Evolutionary conservation across 2,797 vertebrate genomes (phyloP), one percentile per base, ranked within the genome.

Genomic region (Chaetophractus vellerosus): DNA sequence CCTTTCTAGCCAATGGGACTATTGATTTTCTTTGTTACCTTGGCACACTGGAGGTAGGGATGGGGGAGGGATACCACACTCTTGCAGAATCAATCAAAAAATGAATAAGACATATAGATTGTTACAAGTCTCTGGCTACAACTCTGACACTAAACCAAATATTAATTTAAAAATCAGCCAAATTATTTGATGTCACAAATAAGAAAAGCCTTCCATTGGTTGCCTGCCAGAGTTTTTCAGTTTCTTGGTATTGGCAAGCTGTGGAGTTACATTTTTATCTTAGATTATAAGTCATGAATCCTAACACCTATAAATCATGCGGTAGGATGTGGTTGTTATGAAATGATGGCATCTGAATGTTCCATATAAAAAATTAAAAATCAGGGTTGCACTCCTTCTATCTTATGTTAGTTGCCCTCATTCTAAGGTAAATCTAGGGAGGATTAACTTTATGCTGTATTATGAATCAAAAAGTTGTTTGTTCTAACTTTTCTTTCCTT

Each of bases 11-110:
- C 31, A 66, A 6, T 52, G 66, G 64, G 33, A 26, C 76, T 55
- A 84, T 38, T 88, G 88, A 72, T 88, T 95, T 75, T 91, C 64
- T 87, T 82, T 91, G 80, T 96, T 41, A 88, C 64, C 57, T 18
- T n/a, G 36, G 66, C 41, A 41, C 59, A 26, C 64, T 57, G 15
- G 8, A 10, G 33, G 55, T 9, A 2, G 50, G 50, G 52, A 6
- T 55, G 52, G 16, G 52, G 52, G 16, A 16, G 16, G 66, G 41
- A 19, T 41, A 59, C n/a, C 15, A 55, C 26, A 16, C 21, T 31
- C 48, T 79, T 86, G 24, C 26, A 61, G 74, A 93, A 78, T 45
- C 61, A 84, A 76, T 82, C 31, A 45, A 91, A 38, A 48, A 72
- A 38, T 68, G 82, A 79, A 90, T 86, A 93, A 81, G 55, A 63